A percentile compares a stretch with the other conserved stretches of the same genome.
phyloP scores from a whole-genome alignment of 2,888 invertebrate genomes.

The Escarpia spicata region DNA sequence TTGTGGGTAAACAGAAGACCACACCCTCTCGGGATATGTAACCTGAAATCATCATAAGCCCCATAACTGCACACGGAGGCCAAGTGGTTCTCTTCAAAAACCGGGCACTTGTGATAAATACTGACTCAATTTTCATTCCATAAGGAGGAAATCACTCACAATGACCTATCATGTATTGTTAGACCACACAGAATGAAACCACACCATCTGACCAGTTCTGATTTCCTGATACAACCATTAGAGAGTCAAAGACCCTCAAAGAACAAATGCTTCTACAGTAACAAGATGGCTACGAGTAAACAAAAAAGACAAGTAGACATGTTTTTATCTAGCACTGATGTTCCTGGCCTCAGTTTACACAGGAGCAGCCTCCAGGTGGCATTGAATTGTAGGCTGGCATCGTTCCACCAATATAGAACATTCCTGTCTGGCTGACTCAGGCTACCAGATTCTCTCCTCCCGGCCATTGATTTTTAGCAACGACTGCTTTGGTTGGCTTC shows the following conservation, averaged over 20 bases:
- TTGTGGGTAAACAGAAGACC: neutral
- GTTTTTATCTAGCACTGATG: too few species aligned
- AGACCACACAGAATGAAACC: neutral
- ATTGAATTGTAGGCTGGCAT: neutral
- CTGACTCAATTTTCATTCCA: neutral
- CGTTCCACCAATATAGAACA: neutral
- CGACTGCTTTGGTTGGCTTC: neutral
- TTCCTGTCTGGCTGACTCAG: neutral
- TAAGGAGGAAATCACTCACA: neutral
- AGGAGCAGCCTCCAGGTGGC: neutral
- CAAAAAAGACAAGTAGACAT: neutral
- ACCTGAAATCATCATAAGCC: neutral
- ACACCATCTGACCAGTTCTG: neutral
- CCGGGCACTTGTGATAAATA: neutral
- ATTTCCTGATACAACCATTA: neutral
- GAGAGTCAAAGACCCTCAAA: neutral
- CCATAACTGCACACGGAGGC: neutral
- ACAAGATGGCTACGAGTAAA: neutral
- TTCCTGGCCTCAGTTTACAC: too few species aligned
- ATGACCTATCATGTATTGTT: neutral
- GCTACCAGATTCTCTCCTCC: neutral
- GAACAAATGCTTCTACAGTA: neutral
- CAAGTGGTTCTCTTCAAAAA: neutral
- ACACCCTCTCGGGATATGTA: neutral
- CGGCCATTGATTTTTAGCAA: neutral